Base-by-base conservation (phyloP, 2,888 invertebrate genomes). In the Drosophila tanythrix region DNA sequence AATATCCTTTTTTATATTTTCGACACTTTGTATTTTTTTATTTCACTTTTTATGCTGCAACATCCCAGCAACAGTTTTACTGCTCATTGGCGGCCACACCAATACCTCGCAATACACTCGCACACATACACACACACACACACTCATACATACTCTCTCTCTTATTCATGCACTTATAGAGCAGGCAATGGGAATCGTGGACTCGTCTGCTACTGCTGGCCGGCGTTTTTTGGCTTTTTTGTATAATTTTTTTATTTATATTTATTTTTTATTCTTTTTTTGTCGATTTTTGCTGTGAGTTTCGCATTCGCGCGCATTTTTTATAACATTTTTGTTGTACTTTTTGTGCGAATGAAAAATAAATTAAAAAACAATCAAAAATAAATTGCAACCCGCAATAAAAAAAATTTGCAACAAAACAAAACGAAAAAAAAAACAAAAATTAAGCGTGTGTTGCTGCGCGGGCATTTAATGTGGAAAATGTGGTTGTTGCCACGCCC, bases 281-380 rank as follows among this genome's bases (percentile, higher is more conserved):
- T 65, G 70, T 70, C 77, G 80, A 85, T 82, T 82, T 82, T 62
- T 80, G 89, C 76, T 74, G 63, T 79, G 74, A 58, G 69, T 64
- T 67, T 72, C 63, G 59, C 52, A 70, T 82, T 77, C 76, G 74
- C 75, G 74, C 70, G 63, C 35, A 51, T 71, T 82, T 76, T 80
- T 58, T 58, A 70, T 73, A 68, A 73, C 67, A 78, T 79, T 79
- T 74, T 83, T 86, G 61, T 67, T 76, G 65, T 62, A 31, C 70
- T 81, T 74, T 88, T 88, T 74, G 53, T 64, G 63, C 74, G 59
- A 88, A 90, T 88, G 90, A 86, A 86, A 90, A 86, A 90, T 80
- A 83, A 90, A 86, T 86, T 88, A 90, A 86, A 86, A 86, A 86
- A 90, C 85, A 82, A 88, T 86, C 74, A 85, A 90, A 81, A 88